Base-by-base conservation (phyloP, 2,113 vertebrate species). In the Chitala chitala region DNA sequence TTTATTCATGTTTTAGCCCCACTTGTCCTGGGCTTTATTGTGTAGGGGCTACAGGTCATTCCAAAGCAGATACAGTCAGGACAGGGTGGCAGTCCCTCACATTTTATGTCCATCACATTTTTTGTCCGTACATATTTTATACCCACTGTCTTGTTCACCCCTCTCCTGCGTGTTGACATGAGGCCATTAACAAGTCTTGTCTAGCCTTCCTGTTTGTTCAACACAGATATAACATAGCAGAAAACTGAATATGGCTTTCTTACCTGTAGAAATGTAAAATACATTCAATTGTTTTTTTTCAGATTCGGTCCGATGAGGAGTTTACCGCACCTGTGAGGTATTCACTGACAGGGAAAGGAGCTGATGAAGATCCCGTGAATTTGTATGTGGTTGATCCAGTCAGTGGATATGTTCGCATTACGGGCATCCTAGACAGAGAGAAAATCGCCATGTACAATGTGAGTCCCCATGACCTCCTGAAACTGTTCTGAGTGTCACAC, bases 271-370 rank as follows among this genome's bases (percentile, higher is more conserved):
- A 1, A 24, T 55, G 13, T 26, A 29, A 58, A 4, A 29, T 3
- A 13, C 12, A 59, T 17, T 69, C 20, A 59, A 17, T 26, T 44
- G 31, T 56, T 80, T 29, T 65, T 4, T 85, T 87, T 54, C 61
- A 98, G 96, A 95, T 98, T 78, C 90, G 92, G 76, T 98, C 95
- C 26, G 96, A 98, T 54, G 81, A 59, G 36, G 85, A 92, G 10
- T 1, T 0, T 5, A 6, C 0, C 38, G 69, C 76, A 26, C 79
- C 77, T 38, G 76, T 98, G 73, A 72, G 4, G 0, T 98, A 98
- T 74, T 88, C 77, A 83, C 90, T 91, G 77, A 88, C 58, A 85
- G 96, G 86, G 50, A n/a, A 54, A 71, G 90, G 96, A 5, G 93
- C 95, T 5, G 89, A 84, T 71, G 9, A 74, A n/a, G 17, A 71